Evolutionary conservation across 2,797 vertebrate genomes (phyloP).

Genomic region (Heterohyrax brucei): DNA sequence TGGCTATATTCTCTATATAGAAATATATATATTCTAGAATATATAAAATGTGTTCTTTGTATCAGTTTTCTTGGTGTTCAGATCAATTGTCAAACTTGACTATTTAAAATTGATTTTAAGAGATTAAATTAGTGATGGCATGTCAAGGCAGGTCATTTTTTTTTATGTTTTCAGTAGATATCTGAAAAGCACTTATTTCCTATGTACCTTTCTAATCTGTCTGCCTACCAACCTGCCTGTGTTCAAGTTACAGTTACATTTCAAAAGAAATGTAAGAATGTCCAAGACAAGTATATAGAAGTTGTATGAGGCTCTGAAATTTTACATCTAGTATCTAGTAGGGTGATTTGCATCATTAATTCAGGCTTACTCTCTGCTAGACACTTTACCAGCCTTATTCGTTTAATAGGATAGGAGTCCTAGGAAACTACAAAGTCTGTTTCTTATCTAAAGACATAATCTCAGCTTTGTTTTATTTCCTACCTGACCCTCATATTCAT

Average conservation of each 20-base stretch:
- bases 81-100: slow-evolving; percentile 10
- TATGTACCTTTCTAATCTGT: neutral
- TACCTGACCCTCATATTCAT: neutral
- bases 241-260: slow-evolving; percentile 22
- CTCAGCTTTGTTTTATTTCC: slow-evolving; percentile 19
- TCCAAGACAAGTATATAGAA: slow-evolving; percentile 19
- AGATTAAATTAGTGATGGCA: slow-evolving; percentile 34
- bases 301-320: neutral
- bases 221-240: neutral
- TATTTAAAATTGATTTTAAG: slow-evolving; percentile 55
- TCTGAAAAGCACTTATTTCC: slow-evolving; percentile 19
- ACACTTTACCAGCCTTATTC: slow-evolving; percentile 12
- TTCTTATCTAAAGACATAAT: slow-evolving; percentile 51
- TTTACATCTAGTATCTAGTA: neutral
- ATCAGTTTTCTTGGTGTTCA: slow-evolving; percentile 45
- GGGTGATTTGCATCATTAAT: slow-evolving; percentile 1
- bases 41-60: neutral
- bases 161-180: slow-evolving; percentile 59
- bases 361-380: slow-evolving; percentile 8
- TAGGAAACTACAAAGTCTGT: slow-evolving; percentile 1
- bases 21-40: neutral
- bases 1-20: neutral
- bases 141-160: slow-evolving; percentile 4
- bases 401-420: neutral
- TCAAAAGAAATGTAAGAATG: neutral